Evolutionary conservation across 2,888 invertebrate genomes (phyloP).

Genomic region (Myathropa florea): DNA sequence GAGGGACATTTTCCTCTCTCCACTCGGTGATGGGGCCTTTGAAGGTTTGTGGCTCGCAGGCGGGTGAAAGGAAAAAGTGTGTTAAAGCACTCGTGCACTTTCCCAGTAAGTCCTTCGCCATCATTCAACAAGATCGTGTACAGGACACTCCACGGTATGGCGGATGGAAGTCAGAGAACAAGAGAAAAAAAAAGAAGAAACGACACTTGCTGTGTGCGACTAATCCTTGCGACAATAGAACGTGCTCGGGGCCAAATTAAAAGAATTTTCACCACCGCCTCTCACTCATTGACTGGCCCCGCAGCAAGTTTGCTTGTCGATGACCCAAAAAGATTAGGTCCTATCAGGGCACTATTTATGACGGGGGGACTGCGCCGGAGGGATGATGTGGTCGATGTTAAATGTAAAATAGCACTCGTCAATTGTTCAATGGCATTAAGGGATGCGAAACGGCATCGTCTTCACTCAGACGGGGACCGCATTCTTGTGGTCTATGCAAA

Average conservation of each 20-base stretch:
- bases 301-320: conserved; percentile 17
- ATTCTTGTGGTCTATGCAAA: conserved; percentile 19
- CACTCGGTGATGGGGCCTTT: conserved; percentile 28
- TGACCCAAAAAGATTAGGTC: conserved; percentile 43
- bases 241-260: conserved; percentile 50
- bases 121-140: neutral
- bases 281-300: neutral
- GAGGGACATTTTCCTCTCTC: conserved; percentile 3
- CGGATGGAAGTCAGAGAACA: neutral
- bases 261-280: conserved; percentile 28
- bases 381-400: neutral
- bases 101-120: neutral
- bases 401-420: conserved; percentile 31
- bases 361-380: neutral
- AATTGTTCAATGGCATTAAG: conserved; percentile 47
- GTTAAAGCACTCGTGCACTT: conserved; percentile 10
- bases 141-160: neutral
- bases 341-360: conserved; percentile 24
- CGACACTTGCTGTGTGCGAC: neutral
- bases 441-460: conserved; percentile 18
- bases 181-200: neutral
- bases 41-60: neutral
- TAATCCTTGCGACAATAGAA: conserved; percentile 44
- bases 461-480: conserved; percentile 3
- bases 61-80: neutral